Base-by-base conservation (phyloP, 2,113 vertebrate genomes). In the Thomomys bottae region DNA sequence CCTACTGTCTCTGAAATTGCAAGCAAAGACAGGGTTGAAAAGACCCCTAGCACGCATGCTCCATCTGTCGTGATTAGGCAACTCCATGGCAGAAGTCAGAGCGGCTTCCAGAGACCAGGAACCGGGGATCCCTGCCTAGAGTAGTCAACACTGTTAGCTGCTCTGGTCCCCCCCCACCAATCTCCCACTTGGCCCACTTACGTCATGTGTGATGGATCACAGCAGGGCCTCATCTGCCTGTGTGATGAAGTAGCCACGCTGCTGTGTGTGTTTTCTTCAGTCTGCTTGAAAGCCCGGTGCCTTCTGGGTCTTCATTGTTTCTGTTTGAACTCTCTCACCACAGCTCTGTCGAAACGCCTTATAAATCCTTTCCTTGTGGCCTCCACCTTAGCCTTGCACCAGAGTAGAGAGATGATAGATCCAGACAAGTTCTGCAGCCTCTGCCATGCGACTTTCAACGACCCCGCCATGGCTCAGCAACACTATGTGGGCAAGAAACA, bases 401-500 rank as follows among this genome's bases (percentile, higher is more conserved):
- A 94, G 88, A 95, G 88, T 71, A 95, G 92, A 94, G 96, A 96
- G 59, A 85, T 85, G 83, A 94, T 96, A 85, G 98, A 99, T 97
- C 98, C 99, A 2, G 97, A 99, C 97, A 98, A 99, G 91, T 99
- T 99, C 97, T 99, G 99, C 97, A 98, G 97, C 96, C 98, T 99
- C 96, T 99, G 99, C 97, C 98, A 99, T 42, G 99, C 99, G 32
- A 98, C 98, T n/a, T 99, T 99, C 97, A 99, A 99, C 97, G 99
- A 99, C 92, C 99, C 99, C 0, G 97, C 98, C 71, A 99, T 99
- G 99, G 99, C 99, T 95, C 98, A 99, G 87, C 99, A 99, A 92
- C 99, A 99, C 97, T 99, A 99, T 0, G 97, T 97, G 64, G 99
- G 99, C 97, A 99, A 99, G 98, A 99, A 99, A 96, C 99, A 99